Base-by-base conservation (phyloP, 2,888 invertebrate genomes). In the Acanthosoma haemorrhoidale region DNA sequence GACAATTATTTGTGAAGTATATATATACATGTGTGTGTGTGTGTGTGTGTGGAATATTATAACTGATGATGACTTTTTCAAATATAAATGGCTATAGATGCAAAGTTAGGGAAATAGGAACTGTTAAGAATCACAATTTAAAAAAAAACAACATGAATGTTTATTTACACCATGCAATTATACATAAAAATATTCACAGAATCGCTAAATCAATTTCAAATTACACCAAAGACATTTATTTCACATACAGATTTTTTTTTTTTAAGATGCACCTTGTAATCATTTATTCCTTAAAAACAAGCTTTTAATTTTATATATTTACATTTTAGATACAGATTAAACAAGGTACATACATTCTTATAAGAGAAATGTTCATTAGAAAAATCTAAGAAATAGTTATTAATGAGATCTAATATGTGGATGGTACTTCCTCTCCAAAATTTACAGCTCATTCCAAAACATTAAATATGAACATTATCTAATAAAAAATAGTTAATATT, bases 151-250 rank as follows among this genome's bases (percentile, higher is more conserved):
- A 64, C 64, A 64, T 31, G 21, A 15, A 41, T 38, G 36, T 64
- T 64, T 64, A 64, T 64, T 64, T 64, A 64, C 64, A 64, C 31
- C 64, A 38, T 39, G 38, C 39, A 38, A 39, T n/a, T 64, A 39
- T 64, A 64, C 64, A 64, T 39, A 64, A 64, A 64, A 36, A 64
- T 64, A 39, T 64, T 64, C 64, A 41, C 64, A 64, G 31, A 64
- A 41, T 39, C 11, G 25, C 51, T 51, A 51, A 51, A 51, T 21
- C 29, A 21, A 51, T 25, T 51, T 51, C 29, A 25, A 51, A 51
- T 13, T 25, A 51, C 25, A 51, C 29, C 29, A 51, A 51, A 51
- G 51, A 25, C 29, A 51, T 51, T 51, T 29, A 8, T 51, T 51
- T 25, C 51, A 51, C 51, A 51, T 51, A 25, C 21, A 25, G 29